phyloP scores from a whole-genome alignment of 1,140 invertebrate genomes.

The Drosophila murphyi region DNA sequence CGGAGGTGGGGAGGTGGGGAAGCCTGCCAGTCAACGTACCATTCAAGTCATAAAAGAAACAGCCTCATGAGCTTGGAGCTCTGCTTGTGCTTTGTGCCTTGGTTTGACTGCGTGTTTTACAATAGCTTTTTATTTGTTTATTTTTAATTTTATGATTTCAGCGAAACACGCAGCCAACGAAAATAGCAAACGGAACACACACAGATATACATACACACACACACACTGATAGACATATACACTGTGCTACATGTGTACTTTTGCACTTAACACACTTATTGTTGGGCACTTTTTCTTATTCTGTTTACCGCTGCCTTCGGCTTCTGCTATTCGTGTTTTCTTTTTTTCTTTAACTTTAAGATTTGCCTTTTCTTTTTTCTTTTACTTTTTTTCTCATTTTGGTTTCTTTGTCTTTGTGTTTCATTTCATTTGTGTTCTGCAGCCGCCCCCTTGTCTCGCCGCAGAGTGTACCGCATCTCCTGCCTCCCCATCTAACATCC shows the following conservation, averaged over 20 bases:
- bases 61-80: constrained; percentile 21
- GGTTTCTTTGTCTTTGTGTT: constrained; percentile 43
- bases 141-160: constrained; percentile 81
- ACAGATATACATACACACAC: constrained; percentile 44
- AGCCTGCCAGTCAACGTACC: not conserved
- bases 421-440: constrained; percentile 45
- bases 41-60: constrained; percentile 52
- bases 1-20: not conserved
- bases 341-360: constrained; percentile 54
- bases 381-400: constrained; percentile 7
- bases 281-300: constrained; percentile 43
- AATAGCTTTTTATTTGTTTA: constrained; percentile 71
- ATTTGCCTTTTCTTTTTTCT: constrained; percentile 47
- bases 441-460: constrained; percentile 15
- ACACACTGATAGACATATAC: constrained; percentile 21
- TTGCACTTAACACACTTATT: constrained; percentile 60
- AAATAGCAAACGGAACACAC: constrained; percentile 55
- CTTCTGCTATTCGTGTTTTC: constrained; percentile 54
- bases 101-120: constrained; percentile 54
- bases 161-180: constrained; percentile 62
- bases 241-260: constrained; percentile 41
- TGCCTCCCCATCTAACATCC: constrained; percentile 23
- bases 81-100: constrained; percentile 36
- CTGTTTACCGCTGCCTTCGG: constrained; percentile 42
- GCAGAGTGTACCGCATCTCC: constrained; percentile 23